Conservation (phyloP, 2,888 invertebrate species). For the Stomorhina lunata region DNA sequence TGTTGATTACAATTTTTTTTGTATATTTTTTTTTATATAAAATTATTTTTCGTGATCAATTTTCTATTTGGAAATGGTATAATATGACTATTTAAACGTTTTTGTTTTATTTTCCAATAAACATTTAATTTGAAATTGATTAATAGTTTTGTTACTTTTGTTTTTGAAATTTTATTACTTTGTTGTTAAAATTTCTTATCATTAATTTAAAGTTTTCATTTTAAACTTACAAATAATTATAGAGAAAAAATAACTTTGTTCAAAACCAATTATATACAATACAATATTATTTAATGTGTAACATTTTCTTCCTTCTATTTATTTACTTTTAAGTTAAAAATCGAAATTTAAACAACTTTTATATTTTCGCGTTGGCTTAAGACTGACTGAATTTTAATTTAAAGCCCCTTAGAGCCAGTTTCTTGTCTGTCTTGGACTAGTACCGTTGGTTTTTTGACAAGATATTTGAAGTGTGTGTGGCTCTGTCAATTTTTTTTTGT, state of each 20-base stretch:
- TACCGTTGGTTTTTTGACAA: conserved; percentile 37
- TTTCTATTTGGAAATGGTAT: no score
- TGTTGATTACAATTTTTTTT: no score
- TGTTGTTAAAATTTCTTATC: neutral
- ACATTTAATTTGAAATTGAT: conserved; percentile 10
- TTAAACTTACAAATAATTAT: neutral
- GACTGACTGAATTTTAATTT: conserved; percentile 53
- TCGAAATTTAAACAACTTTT: conserved; percentile 39
- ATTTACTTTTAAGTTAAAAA: conserved; percentile 18
- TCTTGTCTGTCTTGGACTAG: conserved; percentile 7
- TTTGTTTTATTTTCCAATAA: conserved; percentile 12
- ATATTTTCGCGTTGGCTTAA: conserved; percentile 53
- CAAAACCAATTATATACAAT: neutral
- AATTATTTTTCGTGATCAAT: no score
- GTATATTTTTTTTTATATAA: no score
- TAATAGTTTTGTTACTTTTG: neutral
- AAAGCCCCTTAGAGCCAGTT: neutral
- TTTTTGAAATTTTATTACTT: neutral
- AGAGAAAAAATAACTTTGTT: neutral
- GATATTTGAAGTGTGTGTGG: conserved; percentile 24
- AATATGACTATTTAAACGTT: no score
- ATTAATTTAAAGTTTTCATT: neutral
- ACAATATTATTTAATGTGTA: conserved; percentile 6
- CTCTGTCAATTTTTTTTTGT: neutral
- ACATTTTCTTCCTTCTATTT: neutral